Evolutionary conservation across 2,113 vertebrate species (phyloP), one percentile per base, ranked within the genome.

Genomic region (Entelurus aequoreus): DNA sequence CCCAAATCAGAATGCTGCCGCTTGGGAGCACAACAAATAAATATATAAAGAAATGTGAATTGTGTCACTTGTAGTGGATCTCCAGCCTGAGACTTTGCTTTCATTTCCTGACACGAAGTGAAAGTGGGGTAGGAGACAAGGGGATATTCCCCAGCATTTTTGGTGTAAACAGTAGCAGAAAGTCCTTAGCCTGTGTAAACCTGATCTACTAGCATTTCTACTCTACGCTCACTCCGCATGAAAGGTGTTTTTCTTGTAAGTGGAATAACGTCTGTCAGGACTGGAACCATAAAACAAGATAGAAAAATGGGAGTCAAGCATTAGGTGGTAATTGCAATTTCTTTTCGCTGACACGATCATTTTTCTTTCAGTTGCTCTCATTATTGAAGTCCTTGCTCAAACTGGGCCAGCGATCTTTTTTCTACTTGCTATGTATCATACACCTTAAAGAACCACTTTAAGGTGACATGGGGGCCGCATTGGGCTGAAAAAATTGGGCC

Each of bases 291-390:
- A 60, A 78, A 72, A 79, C 68, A 69, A 75, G 73, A 77, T 66
- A 60, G 66, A 71, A 54, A 71, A 70, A 75, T 77, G 67, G 56
- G 68, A 67, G 54, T 38, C 58, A 79, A 63, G 55, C 72, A 70
- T 58, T 65, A 65, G 67, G 79, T 78, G 75, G 75, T 76, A 79
- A 81, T 68, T 78, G 75, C 56, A 65, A 62, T 78, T 76, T 78
- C 67, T 80, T 80, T 73, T 63, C 80, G 72, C 48, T 76, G 71
- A 70, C 74, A 71, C 54, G 68, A 72, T 75, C 38, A 73, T 76
- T 58, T 79, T 69, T 80, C 60, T 75, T 68, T 68, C 67, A 62
- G 70, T 66, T 77, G 64, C 76, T 84, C 68, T 78, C 74, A 78
- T 77, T 76, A 75, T 54, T 71, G 75, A 77, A 77, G 53, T 54